Base-by-base conservation (phyloP, 35 echinoderm and acorn worm genomes). In the Heliocidaris tuberculata region DNA sequence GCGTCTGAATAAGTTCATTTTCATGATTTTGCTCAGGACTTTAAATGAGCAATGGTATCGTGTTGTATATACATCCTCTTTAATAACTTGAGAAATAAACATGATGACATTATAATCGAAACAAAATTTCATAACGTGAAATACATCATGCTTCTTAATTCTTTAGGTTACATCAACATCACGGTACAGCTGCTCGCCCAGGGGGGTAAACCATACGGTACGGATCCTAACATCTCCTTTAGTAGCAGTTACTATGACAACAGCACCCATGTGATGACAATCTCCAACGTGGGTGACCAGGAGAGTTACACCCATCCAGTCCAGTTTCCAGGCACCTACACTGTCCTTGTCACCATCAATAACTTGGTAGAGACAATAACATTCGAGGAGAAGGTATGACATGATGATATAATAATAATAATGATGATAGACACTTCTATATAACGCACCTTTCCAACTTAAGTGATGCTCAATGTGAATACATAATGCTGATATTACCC, bases 301-400 rank as follows among this genome's bases (percentile, higher is more conserved):
- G 50, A 95, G 56, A 91, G 31, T 27, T n/a, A 86, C 65, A 86
- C 48, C 35, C 92, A 96, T 31, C 12, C 13, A 24, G 48, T 96
- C 15, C 29, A 94, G 56, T 96, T 96, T 21, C 61, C 56, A 5
- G 95, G 92, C 31, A 24, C 16, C 19, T 96, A 94, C 47, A 56
- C 13, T 30, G 60, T 93, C 19, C 35, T 27, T 8, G 85, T 96
- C n/a, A 94, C 65, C 1, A 96, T 96, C 35, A 27, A 47, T 30
- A 96, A 96, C 86, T 49, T 94, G 30, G 92, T 96, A 35, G 85
- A 49, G n/a, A 49, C 85, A 54, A 60, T 93, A 16, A 87, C 32
- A 16, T 50, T 94, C 31, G 35, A 86, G 15, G 71, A 59, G 9
- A 21, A 87, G 95, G 95, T 96, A 93, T 92, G 70, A 31, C 24